Evolutionary conservation across 2,797 vertebrate genomes (phyloP), one percentile per base, ranked within the genome.

Genomic region (Hoplostethus atlanticus): DNA sequence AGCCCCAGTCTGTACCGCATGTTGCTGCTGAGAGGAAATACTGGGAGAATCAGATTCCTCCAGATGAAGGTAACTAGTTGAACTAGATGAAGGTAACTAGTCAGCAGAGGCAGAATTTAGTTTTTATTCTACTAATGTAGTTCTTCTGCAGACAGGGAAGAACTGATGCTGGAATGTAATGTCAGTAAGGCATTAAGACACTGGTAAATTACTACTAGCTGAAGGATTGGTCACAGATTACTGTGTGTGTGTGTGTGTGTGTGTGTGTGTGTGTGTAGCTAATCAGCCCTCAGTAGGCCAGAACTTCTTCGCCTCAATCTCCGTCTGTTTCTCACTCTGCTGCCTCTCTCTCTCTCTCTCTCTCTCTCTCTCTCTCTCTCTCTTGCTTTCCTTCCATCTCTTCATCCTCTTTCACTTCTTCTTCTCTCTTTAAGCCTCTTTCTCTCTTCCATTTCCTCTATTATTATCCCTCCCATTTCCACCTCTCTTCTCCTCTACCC

Each of bases 401-500:
- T 9, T 15, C 50, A 21, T 21, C 21, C 21, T 42, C 31, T 56
- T 44, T 1, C 12, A 13, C 9, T 30, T 46, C 15, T 5, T 9
- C 1, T 5, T 3, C 1, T 3, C 4, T 38, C 55, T 13, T 21
- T 28, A 2, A 36, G 15, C 31, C 16, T 62, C 16, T 42, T 10
- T 8, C 40, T 6, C 2, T 40, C 11, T 65, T 52, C 31, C 2
- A 21, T 21, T 21, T 21, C 47, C 4, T 7, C 9, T 40, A 13
- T 25, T 3, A 16, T 28, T 56, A 13, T 17, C 17, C n/a, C 10
- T 21, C 9, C 1, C 36, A 6, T 4, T 6, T 28, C 61, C 48
- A 15, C 40, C 62, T 12, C 62, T 12, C 16, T 10, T 74, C 54
- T 44, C 59, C 58, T 72, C 34, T 67, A 59, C 72, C 77, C 36